phyloP scores from a whole-genome alignment of 2,113 vertebrate genomes.

The Fulmarus glacialis region DNA sequence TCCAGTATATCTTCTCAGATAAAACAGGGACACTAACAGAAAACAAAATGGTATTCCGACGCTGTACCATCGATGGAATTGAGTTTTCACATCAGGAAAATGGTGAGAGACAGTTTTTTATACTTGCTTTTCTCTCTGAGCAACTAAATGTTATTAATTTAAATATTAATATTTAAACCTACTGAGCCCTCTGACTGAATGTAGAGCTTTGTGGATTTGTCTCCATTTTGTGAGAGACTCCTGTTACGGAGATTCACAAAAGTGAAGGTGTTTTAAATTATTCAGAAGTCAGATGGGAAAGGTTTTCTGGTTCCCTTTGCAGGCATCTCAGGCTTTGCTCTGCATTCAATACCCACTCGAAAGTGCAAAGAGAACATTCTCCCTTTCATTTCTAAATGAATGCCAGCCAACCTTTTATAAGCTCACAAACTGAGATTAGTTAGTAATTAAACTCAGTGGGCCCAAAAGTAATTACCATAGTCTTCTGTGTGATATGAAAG shows the following conservation, averaged over 20 bases:
- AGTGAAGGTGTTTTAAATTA: not conserved
- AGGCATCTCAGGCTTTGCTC: not conserved
- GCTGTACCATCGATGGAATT: constrained; percentile 77
- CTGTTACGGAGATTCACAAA: not conserved
- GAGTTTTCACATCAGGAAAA: constrained; percentile 84
- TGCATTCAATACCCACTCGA: not conserved
- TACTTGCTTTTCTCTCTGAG: not conserved
- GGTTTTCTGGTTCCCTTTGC: not conserved
- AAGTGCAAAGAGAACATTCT: not conserved
- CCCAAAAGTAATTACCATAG: not conserved
- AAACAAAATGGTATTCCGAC: constrained; percentile 85
- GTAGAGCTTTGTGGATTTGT: not conserved
- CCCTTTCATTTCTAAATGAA: not conserved
- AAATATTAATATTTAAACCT: not conserved
- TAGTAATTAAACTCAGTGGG: not conserved
- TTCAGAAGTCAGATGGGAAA: not conserved
- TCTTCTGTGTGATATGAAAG: not conserved
- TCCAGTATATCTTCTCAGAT: constrained; percentile 83
- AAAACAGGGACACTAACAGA: constrained; percentile 85
- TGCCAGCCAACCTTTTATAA: not conserved
- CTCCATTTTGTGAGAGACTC: not conserved
- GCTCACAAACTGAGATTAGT: not conserved
- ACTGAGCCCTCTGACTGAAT: not conserved
- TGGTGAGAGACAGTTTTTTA: constrained; percentile 41
- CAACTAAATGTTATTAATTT: not conserved